Conservation (phyloP, 2,113 vertebrate genomes). For the Myotis lucifugus region DNA sequence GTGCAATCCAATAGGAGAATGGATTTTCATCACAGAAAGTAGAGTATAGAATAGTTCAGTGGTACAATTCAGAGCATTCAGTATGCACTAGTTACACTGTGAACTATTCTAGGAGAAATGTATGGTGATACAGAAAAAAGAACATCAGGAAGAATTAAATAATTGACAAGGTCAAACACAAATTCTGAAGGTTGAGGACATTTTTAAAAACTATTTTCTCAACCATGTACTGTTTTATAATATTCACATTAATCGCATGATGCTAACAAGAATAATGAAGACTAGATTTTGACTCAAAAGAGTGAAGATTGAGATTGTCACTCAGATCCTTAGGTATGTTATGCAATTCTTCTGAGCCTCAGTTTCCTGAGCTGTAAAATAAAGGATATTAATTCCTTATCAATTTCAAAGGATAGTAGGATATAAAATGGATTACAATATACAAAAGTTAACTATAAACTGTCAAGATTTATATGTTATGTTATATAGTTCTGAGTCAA, state of each 20-base stretch:
- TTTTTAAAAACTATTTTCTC: conserved; percentile 1
- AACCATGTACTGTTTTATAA: not conserved
- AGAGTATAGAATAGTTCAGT: not conserved
- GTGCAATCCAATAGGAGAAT: not conserved
- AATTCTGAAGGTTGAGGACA: not conserved
- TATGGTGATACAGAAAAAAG: not conserved
- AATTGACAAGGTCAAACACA: not conserved
- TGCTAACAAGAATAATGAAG: not conserved
- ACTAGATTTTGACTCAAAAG: not conserved
- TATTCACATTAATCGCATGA: not conserved
- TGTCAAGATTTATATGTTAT: not conserved
- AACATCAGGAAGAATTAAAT: not conserved
- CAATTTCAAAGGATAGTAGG: not conserved
- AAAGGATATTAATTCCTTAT: not conserved
- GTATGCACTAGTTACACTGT: not conserved
- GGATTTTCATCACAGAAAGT: not conserved
- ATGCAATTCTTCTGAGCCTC: not conserved
- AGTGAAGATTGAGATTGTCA: not conserved
- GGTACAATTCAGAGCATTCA: not conserved
- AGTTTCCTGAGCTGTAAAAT: not conserved
- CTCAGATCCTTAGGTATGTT: not conserved
- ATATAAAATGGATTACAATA: not conserved
- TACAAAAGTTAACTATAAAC: not conserved
- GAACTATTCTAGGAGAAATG: not conserved
- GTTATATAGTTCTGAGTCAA: not conserved